Percentiles rank a stretch among this genome's conserved stretches.
Conservation (phyloP, 2,888 invertebrate species). For the Phengaris alcon region DNA sequence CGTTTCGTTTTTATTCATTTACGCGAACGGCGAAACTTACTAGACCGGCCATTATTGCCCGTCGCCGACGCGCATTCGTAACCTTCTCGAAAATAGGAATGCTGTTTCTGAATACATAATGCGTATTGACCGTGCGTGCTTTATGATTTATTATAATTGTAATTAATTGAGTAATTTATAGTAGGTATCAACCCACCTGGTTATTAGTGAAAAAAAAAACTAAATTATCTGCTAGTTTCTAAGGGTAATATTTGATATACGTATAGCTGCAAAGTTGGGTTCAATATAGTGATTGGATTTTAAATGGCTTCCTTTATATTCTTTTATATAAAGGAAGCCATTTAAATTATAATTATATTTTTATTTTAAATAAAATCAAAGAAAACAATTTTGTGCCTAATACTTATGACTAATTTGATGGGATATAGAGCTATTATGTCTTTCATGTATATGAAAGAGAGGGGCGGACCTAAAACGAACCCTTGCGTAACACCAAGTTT, state of each 20-base stretch:
- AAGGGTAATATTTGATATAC: not conserved
- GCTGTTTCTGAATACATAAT: slow-evolving; percentile 13
- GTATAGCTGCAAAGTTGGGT: not conserved
- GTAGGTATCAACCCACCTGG: not conserved
- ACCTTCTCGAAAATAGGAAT: slow-evolving; percentile 9
- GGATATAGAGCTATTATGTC: not conserved
- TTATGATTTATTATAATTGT: slow-evolving; percentile 10
- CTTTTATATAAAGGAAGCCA: too few relatives aligned
- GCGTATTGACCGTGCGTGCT: not conserved
- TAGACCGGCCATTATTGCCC: slow-evolving; percentile 1
- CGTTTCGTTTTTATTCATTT: slow-evolving; percentile 30
- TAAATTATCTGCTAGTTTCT: not conserved
- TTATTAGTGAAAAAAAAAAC: not conserved
- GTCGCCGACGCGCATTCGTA: slow-evolving; percentile 2
- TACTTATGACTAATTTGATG: too few relatives aligned
- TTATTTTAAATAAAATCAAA: not conserved
- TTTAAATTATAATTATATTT: too few relatives aligned
- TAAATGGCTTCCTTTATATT: not conserved
- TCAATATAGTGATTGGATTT: not conserved
- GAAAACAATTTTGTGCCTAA: not conserved
- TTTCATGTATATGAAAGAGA: not conserved
- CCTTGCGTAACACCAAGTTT: not conserved
- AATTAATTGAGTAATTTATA: slow-evolving; percentile 20
- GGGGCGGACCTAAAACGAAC: not conserved
- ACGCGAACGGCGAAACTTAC: slow-evolving; percentile 21